phyloP scores from a whole-genome alignment of 1,140 invertebrate species.

The Akabosia matsudoensis region DNA sequence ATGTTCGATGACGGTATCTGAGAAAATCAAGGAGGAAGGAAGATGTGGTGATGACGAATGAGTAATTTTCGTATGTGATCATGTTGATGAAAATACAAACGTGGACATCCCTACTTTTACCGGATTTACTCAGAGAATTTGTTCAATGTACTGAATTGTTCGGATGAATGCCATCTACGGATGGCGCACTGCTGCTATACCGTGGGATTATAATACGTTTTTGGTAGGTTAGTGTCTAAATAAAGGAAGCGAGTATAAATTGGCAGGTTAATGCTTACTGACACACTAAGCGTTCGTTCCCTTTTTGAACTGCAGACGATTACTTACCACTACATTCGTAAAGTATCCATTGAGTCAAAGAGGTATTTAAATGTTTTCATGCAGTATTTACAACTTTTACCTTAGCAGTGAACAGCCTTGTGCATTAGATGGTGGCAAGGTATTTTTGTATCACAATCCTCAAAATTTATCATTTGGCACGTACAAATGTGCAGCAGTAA shows the following conservation, averaged over 20 bases:
- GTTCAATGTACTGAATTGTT: not conserved
- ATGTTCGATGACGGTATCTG: too few relatives aligned
- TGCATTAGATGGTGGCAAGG: too few relatives aligned
- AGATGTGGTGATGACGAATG: not conserved
- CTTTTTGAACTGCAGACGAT: too few relatives aligned
- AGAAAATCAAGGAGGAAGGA: too few relatives aligned
- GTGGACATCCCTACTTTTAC: not conserved
- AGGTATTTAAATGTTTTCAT: too few relatives aligned
- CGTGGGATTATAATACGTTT: not conserved
- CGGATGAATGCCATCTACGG: not conserved
- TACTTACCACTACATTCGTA: too few relatives aligned
- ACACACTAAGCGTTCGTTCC: too few relatives aligned
- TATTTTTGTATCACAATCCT: too few relatives aligned
- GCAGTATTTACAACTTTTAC: too few relatives aligned
- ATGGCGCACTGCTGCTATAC: not conserved
- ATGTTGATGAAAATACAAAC: not conserved
- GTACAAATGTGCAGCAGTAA: not conserved
- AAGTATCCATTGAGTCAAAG: too few relatives aligned
- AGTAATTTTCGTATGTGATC: not conserved
- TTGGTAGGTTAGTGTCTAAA: not conserved
- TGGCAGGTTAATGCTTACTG: not conserved
- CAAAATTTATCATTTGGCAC: not conserved
- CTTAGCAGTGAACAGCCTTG: too few relatives aligned
- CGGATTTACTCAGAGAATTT: not conserved
- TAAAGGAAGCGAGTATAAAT: constrained; percentile 7